Evolutionary conservation across 2,113 vertebrate species (phyloP).

Genomic region (Noctilio leporinus): DNA sequence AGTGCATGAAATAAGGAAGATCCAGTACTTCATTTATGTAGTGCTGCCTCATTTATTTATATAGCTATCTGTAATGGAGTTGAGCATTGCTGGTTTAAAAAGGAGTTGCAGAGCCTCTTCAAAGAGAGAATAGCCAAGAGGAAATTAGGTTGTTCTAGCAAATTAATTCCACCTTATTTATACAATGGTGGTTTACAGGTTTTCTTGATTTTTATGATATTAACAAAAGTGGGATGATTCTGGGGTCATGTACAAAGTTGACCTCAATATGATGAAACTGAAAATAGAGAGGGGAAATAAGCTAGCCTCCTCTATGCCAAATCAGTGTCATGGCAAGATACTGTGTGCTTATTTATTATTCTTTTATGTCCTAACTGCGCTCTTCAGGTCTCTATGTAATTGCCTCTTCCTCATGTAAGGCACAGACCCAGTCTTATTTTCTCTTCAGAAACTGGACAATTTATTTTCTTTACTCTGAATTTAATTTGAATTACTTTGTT

Average conservation of each 20-base stretch:
- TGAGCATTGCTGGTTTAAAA: neutral
- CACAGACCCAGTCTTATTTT: neutral
- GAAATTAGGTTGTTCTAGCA: slow-evolving; percentile 35
- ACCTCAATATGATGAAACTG: neutral
- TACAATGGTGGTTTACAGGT: neutral
- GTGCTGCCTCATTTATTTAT: slow-evolving; percentile 38
- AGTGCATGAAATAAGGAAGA: neutral
- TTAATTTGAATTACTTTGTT: neutral
- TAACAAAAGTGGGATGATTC: neutral
- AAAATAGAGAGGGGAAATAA: neutral
- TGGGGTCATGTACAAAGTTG: neutral
- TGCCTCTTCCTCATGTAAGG: neutral
- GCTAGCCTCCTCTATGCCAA: neutral
- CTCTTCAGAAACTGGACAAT: neutral
- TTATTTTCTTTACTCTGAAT: neutral
- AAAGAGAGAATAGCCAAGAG: slow-evolving; percentile 21
- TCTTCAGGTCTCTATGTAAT: neutral
- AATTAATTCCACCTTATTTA: slow-evolving; percentile 28
- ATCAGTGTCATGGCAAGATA: neutral
- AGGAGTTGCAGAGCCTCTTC: neutral
- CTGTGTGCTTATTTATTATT: neutral
- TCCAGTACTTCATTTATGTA: neutral
- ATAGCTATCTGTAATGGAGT: slow-evolving; percentile 18
- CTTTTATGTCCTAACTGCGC: neutral
- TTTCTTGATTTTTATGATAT: neutral